Evolutionary conservation across 2,113 vertebrate genomes (phyloP).

Genomic region (Mandrillus leucophaeus): DNA sequence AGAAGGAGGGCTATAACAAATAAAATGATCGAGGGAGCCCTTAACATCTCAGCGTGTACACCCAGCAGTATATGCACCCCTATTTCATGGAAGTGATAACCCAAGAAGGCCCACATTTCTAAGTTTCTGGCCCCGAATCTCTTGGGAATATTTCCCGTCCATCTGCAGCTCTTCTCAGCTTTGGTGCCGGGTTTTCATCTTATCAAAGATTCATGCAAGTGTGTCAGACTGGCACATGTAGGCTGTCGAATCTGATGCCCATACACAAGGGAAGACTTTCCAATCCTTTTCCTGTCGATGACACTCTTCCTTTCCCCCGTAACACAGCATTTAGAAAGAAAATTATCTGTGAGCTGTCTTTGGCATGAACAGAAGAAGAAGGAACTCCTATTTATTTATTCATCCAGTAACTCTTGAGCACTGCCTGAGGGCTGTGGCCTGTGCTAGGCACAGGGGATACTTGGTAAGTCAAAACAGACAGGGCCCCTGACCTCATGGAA

Average conservation of each 20-base stretch:
- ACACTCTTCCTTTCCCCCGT: background rate
- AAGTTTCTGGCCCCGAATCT: background rate
- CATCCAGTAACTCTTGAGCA: background rate
- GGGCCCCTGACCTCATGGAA: background rate
- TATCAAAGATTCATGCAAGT: background rate
- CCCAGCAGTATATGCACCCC: background rate
- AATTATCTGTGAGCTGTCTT: background rate
- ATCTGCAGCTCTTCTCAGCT: constrained; percentile 53
- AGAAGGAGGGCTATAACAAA: background rate
- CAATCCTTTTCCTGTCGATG: background rate
- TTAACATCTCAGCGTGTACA: background rate
- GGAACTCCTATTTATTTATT: background rate
- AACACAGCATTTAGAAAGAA: background rate
- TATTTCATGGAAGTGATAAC: background rate
- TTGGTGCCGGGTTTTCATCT: background rate
- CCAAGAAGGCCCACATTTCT: background rate
- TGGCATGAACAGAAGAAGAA: background rate
- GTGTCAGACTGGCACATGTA: constrained; percentile 57
- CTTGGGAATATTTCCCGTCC: constrained; percentile 21
- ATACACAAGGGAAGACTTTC: background rate
- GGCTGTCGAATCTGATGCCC: constrained; percentile 2
- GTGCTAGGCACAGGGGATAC: rapidly evolving
- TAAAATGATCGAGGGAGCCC: background rate
- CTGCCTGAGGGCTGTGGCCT: rapidly evolving
- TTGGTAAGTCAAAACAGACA: rapidly evolving